phyloP scores from a whole-genome alignment of 2,888 invertebrate species.

The Chromoteleia sp. region DNA sequence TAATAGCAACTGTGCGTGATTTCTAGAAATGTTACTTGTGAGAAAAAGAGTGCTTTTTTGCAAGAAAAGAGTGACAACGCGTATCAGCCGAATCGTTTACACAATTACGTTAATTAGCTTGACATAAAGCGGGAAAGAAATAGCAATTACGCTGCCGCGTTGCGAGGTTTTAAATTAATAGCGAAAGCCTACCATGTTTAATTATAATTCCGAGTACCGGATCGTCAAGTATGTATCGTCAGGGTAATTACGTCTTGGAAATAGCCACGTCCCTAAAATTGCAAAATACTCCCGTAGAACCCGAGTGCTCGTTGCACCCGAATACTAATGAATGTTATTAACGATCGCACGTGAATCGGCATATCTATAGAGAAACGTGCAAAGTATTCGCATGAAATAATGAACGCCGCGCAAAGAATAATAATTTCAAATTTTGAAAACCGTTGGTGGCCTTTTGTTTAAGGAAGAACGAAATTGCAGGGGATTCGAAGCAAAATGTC shows the following conservation, averaged over 20 bases:
- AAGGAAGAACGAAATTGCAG: conserved; percentile 11
- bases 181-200: conserved; percentile 70
- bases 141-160: conserved; percentile 62
- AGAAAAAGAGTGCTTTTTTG: conserved; percentile 45
- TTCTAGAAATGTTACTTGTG: conserved; percentile 14
- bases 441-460: conserved; percentile 40
- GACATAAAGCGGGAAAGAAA: conserved; percentile 57
- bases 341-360: conserved; percentile 67
- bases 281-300: conserved; percentile 48
- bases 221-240: conserved; percentile 65
- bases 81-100: conserved; percentile 53
- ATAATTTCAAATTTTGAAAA: conserved; percentile 54
- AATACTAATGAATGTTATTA: conserved; percentile 71
- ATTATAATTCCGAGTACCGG: conserved; percentile 70
- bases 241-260: conserved; percentile 64
- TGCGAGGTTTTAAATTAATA: conserved; percentile 72
- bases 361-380: conserved; percentile 52
- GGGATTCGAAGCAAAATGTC: background rate
- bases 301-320: conserved; percentile 66
- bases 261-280: conserved; percentile 66
- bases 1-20: conserved; percentile 25
- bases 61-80: conserved; percentile 57
- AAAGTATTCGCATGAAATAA: conserved; percentile 32
- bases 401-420: conserved; percentile 43
- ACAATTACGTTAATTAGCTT: conserved; percentile 66